A percentile compares a stretch with the other conserved stretches of the same genome.
phyloP scores from a whole-genome alignment of 2,888 invertebrate genomes.

The Leucophenga montana region DNA sequence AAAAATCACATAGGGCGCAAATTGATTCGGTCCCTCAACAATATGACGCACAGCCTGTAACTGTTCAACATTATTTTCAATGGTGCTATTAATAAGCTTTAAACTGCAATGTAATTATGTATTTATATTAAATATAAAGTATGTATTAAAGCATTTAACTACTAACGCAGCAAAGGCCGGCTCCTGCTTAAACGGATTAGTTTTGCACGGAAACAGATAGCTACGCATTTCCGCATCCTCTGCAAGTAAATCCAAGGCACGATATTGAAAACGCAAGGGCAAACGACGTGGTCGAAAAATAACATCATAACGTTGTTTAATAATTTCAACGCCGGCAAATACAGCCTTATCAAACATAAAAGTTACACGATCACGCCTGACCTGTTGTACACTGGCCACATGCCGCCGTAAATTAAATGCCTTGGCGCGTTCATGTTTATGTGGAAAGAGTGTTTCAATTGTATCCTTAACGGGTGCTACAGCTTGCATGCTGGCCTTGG shows the following conservation, averaged over 20 bases:
- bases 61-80: slow-evolving; percentile 78
- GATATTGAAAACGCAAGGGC: slow-evolving; percentile 55
- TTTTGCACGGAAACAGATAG: slow-evolving; percentile 56
- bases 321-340: neutral
- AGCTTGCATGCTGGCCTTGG: slow-evolving; percentile 44
- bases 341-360: slow-evolving; percentile 38
- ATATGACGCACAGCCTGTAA: slow-evolving; percentile 80
- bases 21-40: slow-evolving; percentile 77
- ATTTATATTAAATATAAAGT: neutral
- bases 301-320: slow-evolving; percentile 42
- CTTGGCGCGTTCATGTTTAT: slow-evolving; percentile 42
- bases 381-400: slow-evolving; percentile 47
- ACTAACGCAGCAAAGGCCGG: slow-evolving; percentile 3
- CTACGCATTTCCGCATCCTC: slow-evolving; percentile 39
- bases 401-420: slow-evolving; percentile 30
- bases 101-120: slow-evolving; percentile 38
- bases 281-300: slow-evolving; percentile 58
- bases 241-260: slow-evolving; percentile 58
- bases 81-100: slow-evolving; percentile 57
- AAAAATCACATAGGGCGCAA: slow-evolving; percentile 86
- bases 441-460: slow-evolving; percentile 45
- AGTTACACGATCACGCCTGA: slow-evolving; percentile 44
- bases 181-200: slow-evolving; percentile 26
- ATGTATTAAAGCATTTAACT: neutral
- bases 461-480: slow-evolving; percentile 38